Evolutionary conservation across 2,113 vertebrate species (phyloP).

Genomic region (Poecilia latipinna): DNA sequence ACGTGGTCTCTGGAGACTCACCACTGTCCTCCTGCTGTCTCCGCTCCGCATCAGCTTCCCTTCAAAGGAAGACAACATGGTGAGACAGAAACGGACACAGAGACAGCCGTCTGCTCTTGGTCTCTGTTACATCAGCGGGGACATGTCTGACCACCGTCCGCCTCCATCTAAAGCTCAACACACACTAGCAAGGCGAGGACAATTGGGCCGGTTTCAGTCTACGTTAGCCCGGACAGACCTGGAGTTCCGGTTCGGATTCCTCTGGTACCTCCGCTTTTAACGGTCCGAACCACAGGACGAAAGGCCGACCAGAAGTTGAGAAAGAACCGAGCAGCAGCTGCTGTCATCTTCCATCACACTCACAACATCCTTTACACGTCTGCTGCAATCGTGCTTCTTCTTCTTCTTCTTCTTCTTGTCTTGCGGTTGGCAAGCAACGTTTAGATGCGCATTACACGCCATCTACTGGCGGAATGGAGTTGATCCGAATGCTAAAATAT

Average conservation of each 20-base stretch:
- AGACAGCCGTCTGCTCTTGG: slow-evolving; percentile 22
- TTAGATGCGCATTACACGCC: background rate
- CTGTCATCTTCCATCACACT: background rate
- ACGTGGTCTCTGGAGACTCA: slow-evolving; percentile 33
- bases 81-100: slow-evolving; percentile 49
- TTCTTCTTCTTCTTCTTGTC: background rate
- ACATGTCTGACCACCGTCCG: background rate
- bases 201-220: background rate
- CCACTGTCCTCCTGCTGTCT: slow-evolving; percentile 66
- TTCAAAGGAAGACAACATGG: slow-evolving; percentile 71
- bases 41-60: slow-evolving; percentile 69
- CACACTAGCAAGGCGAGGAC: background rate
- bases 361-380: background rate
- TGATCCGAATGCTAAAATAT: no score
- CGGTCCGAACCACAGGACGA: background rate
- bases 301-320: accelerated
- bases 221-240: background rate
- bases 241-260: background rate
- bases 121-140: background rate
- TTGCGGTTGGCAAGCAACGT: background rate
- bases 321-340: no score
- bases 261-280: accelerated
- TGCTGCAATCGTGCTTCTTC: background rate
- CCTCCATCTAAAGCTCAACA: background rate
- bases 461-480: background rate